These are phyloP conservation scores for Beris chalybata DNA, from an alignment of 2,888 invertebrate species.

Conservation along the genomic window DNA sequence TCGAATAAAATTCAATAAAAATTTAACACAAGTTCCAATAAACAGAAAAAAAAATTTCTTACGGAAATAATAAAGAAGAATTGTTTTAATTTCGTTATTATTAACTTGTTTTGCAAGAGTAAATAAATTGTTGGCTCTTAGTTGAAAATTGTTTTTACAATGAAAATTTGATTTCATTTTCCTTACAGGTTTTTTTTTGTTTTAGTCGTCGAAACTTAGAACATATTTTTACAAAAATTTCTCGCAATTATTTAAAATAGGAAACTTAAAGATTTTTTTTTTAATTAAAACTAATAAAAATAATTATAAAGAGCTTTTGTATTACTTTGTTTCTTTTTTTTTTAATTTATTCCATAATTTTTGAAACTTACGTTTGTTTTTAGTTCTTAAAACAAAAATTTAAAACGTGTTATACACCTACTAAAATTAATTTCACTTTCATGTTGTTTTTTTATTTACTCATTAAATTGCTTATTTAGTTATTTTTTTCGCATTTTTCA, in stretches of 20 bases:
- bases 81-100: slow-evolving; percentile 6
- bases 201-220: slow-evolving; percentile 8
- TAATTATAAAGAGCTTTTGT: background rate
- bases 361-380: too few species aligned
- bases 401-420: too few species aligned
- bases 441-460: too few species aligned
- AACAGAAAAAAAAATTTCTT: slow-evolving; percentile 19
- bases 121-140: too few species aligned
- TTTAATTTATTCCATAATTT: too few species aligned
- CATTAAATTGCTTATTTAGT: too few species aligned
- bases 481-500: too few species aligned
- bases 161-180: slow-evolving; percentile 18
- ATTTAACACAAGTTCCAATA: slow-evolving; percentile 29
- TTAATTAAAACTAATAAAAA: slow-evolving; percentile 18
- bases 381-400: too few species aligned
- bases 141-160: slow-evolving; percentile 9
- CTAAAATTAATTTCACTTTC: too few species aligned
- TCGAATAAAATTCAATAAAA: background rate
- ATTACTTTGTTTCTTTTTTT: too few species aligned
- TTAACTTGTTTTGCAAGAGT: too few species aligned
- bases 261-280: slow-evolving; percentile 14
- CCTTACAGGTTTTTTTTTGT: background rate
- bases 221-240: slow-evolving; percentile 22
- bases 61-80: slow-evolving; percentile 10
- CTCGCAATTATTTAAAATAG: slow-evolving; percentile 16